Evolutionary conservation across 1,140 invertebrate genomes (phyloP), one percentile per base, ranked within the genome.

Genomic region (Doryteuthis pealeii): DNA sequence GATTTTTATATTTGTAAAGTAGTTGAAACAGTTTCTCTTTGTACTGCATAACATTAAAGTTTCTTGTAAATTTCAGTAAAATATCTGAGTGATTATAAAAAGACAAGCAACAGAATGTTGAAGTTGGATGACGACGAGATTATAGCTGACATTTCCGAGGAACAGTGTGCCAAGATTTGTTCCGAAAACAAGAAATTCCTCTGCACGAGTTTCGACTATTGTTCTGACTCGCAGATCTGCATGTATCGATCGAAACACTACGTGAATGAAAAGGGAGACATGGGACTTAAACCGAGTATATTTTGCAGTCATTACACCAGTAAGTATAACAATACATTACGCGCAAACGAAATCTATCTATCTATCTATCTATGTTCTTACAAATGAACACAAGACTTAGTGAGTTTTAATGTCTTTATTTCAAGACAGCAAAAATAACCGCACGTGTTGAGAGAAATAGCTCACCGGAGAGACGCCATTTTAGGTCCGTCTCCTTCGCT

Each of bases 171-270:
- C 32, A 83, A 83, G 69, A 31, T 81, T 30, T 84, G 83, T 76
- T 82, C 81, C 8, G 74, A 84, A 26, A 74, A 78, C 49, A 78
- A 80, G 65, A 73, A 76, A 10, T 76, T 77, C 33, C 73, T 74
- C 32, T 84, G 83, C 74, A 78, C 76, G 40, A 81, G 79, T 66
- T 84, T 84, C 71, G 79, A 79, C 73, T 84, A 82, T 74, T 84
- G 83, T 78, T 79, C 79, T 54, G 81, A 82, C 71, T 54, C 70
- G 26, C 77, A 79, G 1, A 78, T 82, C 28, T 84, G 83, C 67
- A 71, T 82, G 3, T 77, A 83, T 10, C 81, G 72, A 14, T 76
- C 78, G 2, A 74, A 71, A 6, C 72, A 77, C 18, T 71, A 81
- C 66, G 72, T 71, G 15, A 77, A 78, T 71, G 72, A 78, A 33